Base-by-base conservation (phyloP, 1,140 invertebrate genomes). In the Drosophila murphyi region DNA sequence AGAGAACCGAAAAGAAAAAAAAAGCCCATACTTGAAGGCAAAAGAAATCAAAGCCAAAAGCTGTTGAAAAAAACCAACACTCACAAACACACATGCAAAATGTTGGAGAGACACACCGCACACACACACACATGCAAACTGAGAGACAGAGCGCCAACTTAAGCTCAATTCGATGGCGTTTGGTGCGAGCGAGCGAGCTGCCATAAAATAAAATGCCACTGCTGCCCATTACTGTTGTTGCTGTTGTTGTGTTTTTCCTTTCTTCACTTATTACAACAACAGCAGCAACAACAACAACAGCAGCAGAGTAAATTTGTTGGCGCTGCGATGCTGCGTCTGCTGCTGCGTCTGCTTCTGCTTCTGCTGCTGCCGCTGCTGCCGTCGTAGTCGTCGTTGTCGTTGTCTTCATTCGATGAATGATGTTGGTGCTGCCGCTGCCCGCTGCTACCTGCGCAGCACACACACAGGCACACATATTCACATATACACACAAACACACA, bases 41-140 rank as follows among this genome's bases (percentile, higher is more conserved):
- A 80, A 88, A 90, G 85, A 88, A 88, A 88, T 88, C 85, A 88
- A 88, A 87, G 80, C 76, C 79, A 88, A 82, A 79, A 89, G 82
- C 75, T 75, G 75, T 82, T 81, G 57, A 64, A 52, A 70, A 80
- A 78, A 85, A 61, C 28, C 59, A 52, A 41, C 28, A 55, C 76
- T 57, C 45, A 70, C 72, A 67, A n/a, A n/a, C 70, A 62, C 39
- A 52, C 50, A 75, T 68, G 72, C 69, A 56, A 64, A 51, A 35
- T 54, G 41, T 48, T 62, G 60, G 60, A 50, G 60, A 50, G 60
- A 59, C 56, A 73, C 34, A 71, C 55, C 59, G 32, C 59, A 57
- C 67, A 51, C 51, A 51, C 50, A 63, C 62, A 62, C 35, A 57
- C 29, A 57, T 54, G 67, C 37, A 70, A 34, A 56, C 52, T 51